Evolutionary conservation across 2,888 invertebrate species (phyloP).

Genomic region (Clivina fossor): DNA sequence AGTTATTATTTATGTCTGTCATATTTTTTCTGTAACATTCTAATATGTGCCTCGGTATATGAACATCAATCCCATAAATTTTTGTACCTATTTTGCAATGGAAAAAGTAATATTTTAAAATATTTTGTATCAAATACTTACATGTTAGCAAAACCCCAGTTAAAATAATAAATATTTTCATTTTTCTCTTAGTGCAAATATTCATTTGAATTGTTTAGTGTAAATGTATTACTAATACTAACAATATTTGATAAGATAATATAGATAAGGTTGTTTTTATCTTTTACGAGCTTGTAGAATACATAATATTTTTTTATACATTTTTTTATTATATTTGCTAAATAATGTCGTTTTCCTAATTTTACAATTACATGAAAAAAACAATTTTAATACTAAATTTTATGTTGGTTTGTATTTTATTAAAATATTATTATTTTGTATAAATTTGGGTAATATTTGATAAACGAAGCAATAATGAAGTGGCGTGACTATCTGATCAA

Average conservation of each 20-base stretch:
- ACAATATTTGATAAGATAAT: slow-evolving; percentile 22
- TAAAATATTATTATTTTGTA: too few species aligned
- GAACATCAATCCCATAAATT: slow-evolving; percentile 8
- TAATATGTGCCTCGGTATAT: slow-evolving; percentile 56
- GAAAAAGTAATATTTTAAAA: not conserved
- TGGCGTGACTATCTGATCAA: too few species aligned
- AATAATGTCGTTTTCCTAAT: too few species aligned
- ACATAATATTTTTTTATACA: too few species aligned
- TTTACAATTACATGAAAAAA: too few species aligned
- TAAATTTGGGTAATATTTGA: too few species aligned
- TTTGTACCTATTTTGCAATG: slow-evolving; percentile 4
- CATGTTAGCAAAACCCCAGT: slow-evolving; percentile 3
- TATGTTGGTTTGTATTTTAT: too few species aligned
- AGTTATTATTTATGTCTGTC: slow-evolving; percentile 46
- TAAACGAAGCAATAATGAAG: too few species aligned
- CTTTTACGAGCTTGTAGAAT: slow-evolving; percentile 15
- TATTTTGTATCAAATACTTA: slow-evolving; percentile 10
- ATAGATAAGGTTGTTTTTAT: slow-evolving; percentile 13
- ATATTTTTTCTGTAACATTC: slow-evolving; percentile 62
- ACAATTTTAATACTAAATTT: too few species aligned
- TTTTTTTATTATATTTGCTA: too few species aligned
- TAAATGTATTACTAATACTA: too few species aligned
- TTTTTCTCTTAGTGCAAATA: slow-evolving; percentile 3
- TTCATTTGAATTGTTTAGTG: too few species aligned
- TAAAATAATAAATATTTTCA: slow-evolving; percentile 12